A percentile compares a stretch with the other conserved stretches of the same genome.
Evolutionary conservation across 2,797 vertebrate species (phyloP).

Genomic region (Karalla daura): DNA sequence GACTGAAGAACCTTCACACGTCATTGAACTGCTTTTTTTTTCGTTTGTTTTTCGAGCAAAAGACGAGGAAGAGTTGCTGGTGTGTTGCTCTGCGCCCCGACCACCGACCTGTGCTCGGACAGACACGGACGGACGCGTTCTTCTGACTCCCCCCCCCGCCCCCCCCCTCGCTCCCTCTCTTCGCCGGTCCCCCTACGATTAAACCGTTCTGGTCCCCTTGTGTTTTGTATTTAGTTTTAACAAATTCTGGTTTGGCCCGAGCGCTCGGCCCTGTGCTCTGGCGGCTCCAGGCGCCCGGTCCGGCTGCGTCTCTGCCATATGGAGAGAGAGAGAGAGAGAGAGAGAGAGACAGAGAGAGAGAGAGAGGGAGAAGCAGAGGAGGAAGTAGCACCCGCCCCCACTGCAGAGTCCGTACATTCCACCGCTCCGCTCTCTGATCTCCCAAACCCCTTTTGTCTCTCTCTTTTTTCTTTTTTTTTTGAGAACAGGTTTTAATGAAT

Average conservation of each 20-base stretch:
- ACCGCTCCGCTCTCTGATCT: slow-evolving; percentile 1
- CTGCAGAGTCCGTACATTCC: slow-evolving; percentile 22
- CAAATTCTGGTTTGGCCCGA: slow-evolving; percentile 53
- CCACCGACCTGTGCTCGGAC: neutral
- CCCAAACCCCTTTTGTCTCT: slow-evolving; percentile 4
- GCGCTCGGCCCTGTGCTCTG: too few species aligned
- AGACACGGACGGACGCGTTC: slow-evolving; percentile 2
- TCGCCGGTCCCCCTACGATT: slow-evolving; percentile 9
- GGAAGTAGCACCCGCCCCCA: slow-evolving; percentile 37
- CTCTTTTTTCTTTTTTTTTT: slow-evolving; percentile 18
- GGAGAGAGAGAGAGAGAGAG: too few species aligned
- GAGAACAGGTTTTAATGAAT: slow-evolving; percentile 14
- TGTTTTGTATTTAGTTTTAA: slow-evolving; percentile 59
- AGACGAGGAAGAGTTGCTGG: slow-evolving; percentile 2
- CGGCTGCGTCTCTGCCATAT: slow-evolving; percentile 64
- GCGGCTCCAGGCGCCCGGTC: too few species aligned
- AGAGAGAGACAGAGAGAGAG: too few species aligned
- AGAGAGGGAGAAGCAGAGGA: slow-evolving; percentile 27
- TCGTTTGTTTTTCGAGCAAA: slow-evolving; percentile 28
- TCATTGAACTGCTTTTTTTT: too few species aligned
- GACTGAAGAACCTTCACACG: slow-evolving; percentile 26
- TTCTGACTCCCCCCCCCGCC: slow-evolving; percentile 10
- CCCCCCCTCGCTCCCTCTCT: neutral
- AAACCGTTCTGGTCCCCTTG: slow-evolving; percentile 22
- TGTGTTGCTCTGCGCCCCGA: slow-evolving; percentile 37